Base-by-base conservation (phyloP, 2,888 invertebrate genomes). In the Athrips mouffetella region DNA sequence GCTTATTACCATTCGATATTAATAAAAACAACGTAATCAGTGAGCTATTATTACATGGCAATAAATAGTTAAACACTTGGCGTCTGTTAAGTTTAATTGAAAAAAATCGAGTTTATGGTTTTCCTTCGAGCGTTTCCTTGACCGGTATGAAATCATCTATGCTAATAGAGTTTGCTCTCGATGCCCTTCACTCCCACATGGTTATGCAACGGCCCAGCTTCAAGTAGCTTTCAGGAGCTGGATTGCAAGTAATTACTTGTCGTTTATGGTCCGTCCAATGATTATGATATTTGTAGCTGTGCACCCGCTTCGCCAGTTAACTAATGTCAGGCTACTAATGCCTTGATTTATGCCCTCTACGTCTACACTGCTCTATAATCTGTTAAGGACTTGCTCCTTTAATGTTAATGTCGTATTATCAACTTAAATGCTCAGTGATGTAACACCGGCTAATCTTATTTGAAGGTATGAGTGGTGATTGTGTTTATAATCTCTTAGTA, bases 111-210 rank as follows among this genome's bases (percentile, higher is more conserved):
- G 51, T 54, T 60, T 63, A 67, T 63, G 65, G 67, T 75, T 77
- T 80, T 78, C 67, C 70, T 74, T 63, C 60, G 58, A 59, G 48
- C 51, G 70, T 79, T 80, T 76, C 84, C 83, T 83, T 85, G 83
- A 82, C 80, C 80, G 68, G 65, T 72, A 81, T 84, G 81, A 83
- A 80, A 81, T 83, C 80, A 81, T 80, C 79, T 62, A 55, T 67
- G 67, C 64, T 69, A 68, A 72, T 62, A 76, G 67, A 81, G 73
- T 80, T 81, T 80, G 23, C 72, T 76, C 59, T 65, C 64, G 58
- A 62, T 70, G 81, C 73, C 80, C 76, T 77, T 80, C 77, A 69
- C 73, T 67, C 71, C 70, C 67, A 71, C 68, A 63, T 71, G 61
- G 65, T 79, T 75, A 71, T 67, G 76, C 76, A 79, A 76, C 62